Conservation (phyloP, 2,113 vertebrate genomes). For the Cranoglanis bouderius region DNA sequence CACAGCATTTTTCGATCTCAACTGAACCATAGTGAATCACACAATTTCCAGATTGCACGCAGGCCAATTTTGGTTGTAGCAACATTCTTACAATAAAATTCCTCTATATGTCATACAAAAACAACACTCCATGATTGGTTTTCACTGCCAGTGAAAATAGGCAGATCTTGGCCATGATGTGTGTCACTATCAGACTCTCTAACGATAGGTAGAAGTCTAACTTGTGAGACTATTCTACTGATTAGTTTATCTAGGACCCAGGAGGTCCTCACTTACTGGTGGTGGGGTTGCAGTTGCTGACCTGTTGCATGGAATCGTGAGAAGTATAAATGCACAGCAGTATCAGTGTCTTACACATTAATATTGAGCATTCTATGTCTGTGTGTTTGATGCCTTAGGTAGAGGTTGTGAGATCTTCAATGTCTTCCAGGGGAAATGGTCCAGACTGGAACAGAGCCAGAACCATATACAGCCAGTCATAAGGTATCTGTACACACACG, state of each 20-base stretch:
- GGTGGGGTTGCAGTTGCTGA: background rate
- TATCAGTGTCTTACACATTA: slow-evolving; percentile 5
- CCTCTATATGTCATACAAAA: background rate
- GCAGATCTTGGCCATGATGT: slow-evolving; percentile 8
- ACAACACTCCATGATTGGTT: no score
- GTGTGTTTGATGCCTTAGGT: slow-evolving; percentile 31
- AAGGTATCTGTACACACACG: slow-evolving; percentile 34
- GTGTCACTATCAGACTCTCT: background rate
- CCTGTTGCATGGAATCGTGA: background rate
- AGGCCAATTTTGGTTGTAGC: background rate
- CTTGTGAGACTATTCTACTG: background rate
- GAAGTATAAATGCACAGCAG: background rate
- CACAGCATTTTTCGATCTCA: background rate
- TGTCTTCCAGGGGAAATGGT: slow-evolving; percentile 48
- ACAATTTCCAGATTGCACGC: background rate
- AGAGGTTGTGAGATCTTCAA: slow-evolving; percentile 46
- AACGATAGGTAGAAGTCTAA: background rate
- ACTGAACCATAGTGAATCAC: background rate
- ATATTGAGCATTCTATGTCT: background rate
- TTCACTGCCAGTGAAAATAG: background rate
- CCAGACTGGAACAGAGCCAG: slow-evolving; percentile 50
- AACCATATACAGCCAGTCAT: slow-evolving; percentile 29
- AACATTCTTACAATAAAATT: background rate
- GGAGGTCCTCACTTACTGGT: background rate
- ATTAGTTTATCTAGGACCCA: background rate